These are phyloP conservation scores for Cataglyphis rosenhaueri DNA, from an alignment of 2,888 invertebrate genomes.

Conservation along the genomic window DNA sequence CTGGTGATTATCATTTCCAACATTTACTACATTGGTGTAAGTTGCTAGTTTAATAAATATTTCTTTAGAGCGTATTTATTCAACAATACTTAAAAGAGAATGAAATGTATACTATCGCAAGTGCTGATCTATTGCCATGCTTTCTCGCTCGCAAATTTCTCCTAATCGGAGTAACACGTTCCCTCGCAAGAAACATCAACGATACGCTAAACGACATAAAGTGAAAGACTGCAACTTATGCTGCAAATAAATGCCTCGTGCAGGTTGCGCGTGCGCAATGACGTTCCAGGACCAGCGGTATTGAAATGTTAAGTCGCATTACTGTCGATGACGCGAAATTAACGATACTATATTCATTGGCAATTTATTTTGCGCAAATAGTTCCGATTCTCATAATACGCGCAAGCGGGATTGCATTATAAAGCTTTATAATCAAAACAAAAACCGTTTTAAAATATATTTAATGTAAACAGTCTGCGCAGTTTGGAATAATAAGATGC, in stretches of 20 bases:
- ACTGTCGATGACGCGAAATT: slow-evolving; percentile 8
- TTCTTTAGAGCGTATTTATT: too few species aligned
- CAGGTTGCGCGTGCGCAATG: neutral
- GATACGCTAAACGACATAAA: slow-evolving; percentile 8
- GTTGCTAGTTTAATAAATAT: too few species aligned
- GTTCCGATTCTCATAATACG: neutral
- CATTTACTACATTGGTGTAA: too few species aligned
- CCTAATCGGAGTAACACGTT: neutral
- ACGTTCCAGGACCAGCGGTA: neutral
- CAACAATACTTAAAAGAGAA: neutral
- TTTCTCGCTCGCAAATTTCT: slow-evolving; percentile 33
- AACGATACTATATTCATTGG: slow-evolving; percentile 25
- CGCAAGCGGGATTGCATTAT: neutral
- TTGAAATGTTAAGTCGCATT: slow-evolving; percentile 4
- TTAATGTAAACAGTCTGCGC: neutral
- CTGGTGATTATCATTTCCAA: too few species aligned
- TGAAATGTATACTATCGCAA: neutral
- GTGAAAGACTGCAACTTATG: slow-evolving; percentile 36
- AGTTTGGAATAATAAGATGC: neutral
- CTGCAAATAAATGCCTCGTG: neutral
- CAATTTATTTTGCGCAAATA: neutral
- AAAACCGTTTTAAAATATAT: neutral
- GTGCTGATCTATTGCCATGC: neutral
- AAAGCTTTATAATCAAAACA: neutral
- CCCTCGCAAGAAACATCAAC: neutral